Base-by-base conservation (phyloP, 2,797 vertebrate genomes). In the Gambusia yucatana region DNA sequence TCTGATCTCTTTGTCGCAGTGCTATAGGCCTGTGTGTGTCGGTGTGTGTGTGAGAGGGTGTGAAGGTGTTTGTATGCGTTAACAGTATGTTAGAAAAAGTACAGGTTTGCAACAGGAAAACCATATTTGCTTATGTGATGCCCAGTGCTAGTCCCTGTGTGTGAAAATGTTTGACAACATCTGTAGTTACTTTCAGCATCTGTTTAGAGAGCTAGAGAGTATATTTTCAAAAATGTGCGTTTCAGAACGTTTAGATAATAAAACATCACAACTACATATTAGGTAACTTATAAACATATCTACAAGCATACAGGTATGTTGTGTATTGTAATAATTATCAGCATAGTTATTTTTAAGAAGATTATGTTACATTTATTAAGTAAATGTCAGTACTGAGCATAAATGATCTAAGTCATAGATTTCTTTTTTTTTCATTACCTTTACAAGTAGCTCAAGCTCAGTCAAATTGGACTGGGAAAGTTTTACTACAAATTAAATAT, bases 1-100 rank as follows among this genome's bases (percentile, higher is more conserved):
- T 97, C 97, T 98, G 97, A 98, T 98, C 98, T 98, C 96, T 96
- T 97, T 97, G 97, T 97, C 96, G 96, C 97, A 95, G 95, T 96
- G 84, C 86, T 91, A 89, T 89, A 86, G 89, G 83, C 85, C 80
- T 84, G 14, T 96, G 96, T 95, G 94, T 74, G 69, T 75, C 22
- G 72, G 83, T 39, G 57, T 77, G 71, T 41, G 72, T 55, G 78
- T 17, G 63, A n/a, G 41, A 33, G 3, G 7, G 63, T 39, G 63
- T 65, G 63, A 22, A 14, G 17, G 39, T 43, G 73, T 81, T 63
- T 78, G 67, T 57, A 86, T 77, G 79, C 69, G 65, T 82, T 76
- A 59, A 65, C 86, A 82, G 79, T 79, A 74, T 81, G 65, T 78
- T 95, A 93, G 93, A 96, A 94, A 77, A 85, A 75, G 84, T 84